Conservation (phyloP, 2,888 invertebrate species). For the Drosophila rellima region DNA sequence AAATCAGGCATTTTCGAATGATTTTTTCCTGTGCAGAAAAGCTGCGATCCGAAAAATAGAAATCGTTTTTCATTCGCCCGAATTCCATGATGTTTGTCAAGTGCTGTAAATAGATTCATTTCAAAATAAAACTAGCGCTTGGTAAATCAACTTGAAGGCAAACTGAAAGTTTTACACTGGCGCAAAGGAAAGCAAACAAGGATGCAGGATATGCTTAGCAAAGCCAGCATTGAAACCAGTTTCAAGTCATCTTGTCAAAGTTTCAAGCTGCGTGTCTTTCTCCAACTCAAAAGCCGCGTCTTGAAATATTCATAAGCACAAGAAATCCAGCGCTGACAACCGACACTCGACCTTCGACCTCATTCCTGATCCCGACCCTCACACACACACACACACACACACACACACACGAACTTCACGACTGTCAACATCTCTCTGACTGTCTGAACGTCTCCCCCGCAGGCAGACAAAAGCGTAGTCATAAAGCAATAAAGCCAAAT, state of each 20-base stretch:
- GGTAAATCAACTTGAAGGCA: slow-evolving; percentile 18
- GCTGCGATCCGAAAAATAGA: not conserved
- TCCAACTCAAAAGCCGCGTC: slow-evolving; percentile 23
- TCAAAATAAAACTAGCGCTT: slow-evolving; percentile 42
- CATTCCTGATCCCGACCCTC: slow-evolving; percentile 1
- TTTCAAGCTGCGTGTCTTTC: slow-evolving; percentile 22
- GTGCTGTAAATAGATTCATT: slow-evolving; percentile 51
- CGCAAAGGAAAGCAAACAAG: slow-evolving; percentile 1
- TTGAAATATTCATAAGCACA: slow-evolving; percentile 63
- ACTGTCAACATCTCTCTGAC: not conserved
- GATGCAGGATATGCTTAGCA: slow-evolving; percentile 4
- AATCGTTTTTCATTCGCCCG: not conserved
- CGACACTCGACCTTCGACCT: not conserved
- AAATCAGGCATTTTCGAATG: no score
- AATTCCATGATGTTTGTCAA: slow-evolving; percentile 16
- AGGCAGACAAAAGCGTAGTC: slow-evolving; percentile 59
- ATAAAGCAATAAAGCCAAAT: slow-evolving; percentile 86
- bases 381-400: slow-evolving; percentile 1
- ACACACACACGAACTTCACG: slow-evolving; percentile 14
- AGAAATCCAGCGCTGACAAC: slow-evolving; percentile 8
- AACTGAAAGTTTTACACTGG: slow-evolving; percentile 37
- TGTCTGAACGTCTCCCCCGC: not conserved
- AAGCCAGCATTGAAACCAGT: slow-evolving; percentile 21
- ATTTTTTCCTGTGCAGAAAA: no score
- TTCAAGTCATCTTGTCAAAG: slow-evolving; percentile 33